Percentiles rank a stretch among this genome's conserved stretches.
Conservation (phyloP, 2,888 invertebrate species). For the Nomada ruficornis region DNA sequence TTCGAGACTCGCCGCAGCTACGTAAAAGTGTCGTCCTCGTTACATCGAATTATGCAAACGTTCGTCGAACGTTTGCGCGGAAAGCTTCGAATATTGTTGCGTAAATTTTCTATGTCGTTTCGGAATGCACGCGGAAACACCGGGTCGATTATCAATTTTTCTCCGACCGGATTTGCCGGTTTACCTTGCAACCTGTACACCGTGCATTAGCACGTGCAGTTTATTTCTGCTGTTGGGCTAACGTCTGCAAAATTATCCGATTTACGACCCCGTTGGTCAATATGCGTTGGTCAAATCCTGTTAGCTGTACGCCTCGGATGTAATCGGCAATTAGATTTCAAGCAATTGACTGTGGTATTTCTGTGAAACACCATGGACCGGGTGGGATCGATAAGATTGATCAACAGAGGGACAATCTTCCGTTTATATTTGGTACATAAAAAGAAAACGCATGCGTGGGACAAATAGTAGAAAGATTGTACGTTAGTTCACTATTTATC, state of each 20-base stretch:
- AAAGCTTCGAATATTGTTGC: constrained; percentile 18
- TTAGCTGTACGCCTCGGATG: not conserved
- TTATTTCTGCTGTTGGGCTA: not conserved
- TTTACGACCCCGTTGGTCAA: constrained; percentile 12
- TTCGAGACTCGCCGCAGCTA: not conserved
- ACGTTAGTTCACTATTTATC: too few species aligned
- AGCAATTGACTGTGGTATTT: not conserved
- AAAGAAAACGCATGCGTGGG: too few species aligned
- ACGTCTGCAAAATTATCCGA: constrained; percentile 19
- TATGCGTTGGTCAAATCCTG: not conserved
- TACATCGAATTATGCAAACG: constrained; percentile 12
- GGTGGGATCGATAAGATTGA: not conserved
- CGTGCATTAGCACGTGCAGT: not conserved
- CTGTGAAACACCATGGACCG: not conserved
- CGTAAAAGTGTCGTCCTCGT: not conserved
- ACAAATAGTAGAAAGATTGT: not conserved
- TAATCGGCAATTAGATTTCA: constrained; percentile 12
- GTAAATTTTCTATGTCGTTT: not conserved
- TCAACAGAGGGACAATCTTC: not conserved
- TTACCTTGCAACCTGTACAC: constrained; percentile 38
- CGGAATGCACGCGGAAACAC: constrained; percentile 41
- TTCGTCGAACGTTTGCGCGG: not conserved
- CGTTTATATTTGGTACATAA: not conserved
- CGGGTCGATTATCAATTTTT: constrained; percentile 46
- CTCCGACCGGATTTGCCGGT: constrained; percentile 47